Evolutionary conservation across 2,888 invertebrate genomes (phyloP).

Genomic region (Acleris holmiana): DNA sequence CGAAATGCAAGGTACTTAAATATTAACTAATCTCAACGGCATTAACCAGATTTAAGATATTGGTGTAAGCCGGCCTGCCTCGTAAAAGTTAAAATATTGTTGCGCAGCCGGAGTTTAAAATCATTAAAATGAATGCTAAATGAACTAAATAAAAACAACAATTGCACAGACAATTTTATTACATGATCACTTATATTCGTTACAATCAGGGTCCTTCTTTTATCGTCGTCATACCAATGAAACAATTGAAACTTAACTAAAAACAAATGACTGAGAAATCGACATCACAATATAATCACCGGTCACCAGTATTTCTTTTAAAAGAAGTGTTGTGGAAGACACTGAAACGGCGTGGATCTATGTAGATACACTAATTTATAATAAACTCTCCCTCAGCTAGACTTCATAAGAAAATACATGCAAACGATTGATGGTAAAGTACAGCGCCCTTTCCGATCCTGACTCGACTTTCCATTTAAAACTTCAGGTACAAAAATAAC

Average conservation of each 20-base stretch:
- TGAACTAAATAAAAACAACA: constrained; percentile 49
- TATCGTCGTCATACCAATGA: constrained; percentile 74
- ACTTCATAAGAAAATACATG: constrained; percentile 30
- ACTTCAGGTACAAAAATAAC: constrained; percentile 81
- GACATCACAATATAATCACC: constrained; percentile 67
- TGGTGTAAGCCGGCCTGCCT: too few species aligned
- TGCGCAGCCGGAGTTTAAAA: neutral
- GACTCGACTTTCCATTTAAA: constrained; percentile 68
- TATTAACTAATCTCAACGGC: too few species aligned
- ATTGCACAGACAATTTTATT: constrained; percentile 74
- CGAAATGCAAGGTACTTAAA: too few species aligned
- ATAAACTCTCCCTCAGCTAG: constrained; percentile 9
- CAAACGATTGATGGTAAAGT: constrained; percentile 43
- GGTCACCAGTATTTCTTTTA: constrained; percentile 44
- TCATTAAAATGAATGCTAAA: neutral
- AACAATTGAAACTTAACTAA: constrained; percentile 65
- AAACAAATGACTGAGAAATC: constrained; percentile 69
- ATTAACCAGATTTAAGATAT: too few species aligned
- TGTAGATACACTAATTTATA: constrained; percentile 50
- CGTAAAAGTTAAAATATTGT: too few species aligned
- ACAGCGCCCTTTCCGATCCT: constrained; percentile 54
- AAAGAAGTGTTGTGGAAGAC: constrained; percentile 76
- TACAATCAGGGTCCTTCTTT: constrained; percentile 75
- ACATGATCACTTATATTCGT: constrained; percentile 72
- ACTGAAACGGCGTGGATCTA: constrained; percentile 56